Evolutionary conservation across 2,797 vertebrate species (phyloP).

Genomic region (Rhabdophis nuchalis): DNA sequence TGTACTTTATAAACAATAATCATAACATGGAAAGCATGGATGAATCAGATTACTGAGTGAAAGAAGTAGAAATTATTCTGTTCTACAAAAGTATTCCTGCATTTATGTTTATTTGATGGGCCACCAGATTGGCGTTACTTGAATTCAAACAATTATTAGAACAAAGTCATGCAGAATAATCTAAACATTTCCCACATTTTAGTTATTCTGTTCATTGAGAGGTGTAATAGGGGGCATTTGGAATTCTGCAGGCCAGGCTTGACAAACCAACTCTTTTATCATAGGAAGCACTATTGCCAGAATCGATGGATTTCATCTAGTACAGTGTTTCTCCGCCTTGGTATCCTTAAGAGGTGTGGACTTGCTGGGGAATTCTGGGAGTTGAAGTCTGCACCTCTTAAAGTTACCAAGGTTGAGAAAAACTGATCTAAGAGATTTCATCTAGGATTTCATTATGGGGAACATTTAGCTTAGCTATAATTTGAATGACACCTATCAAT

Average conservation of each 20-base stretch:
- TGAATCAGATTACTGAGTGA: neutral
- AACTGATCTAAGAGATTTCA: neutral
- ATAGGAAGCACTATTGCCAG: neutral
- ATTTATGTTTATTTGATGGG: neutral
- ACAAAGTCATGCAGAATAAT: neutral
- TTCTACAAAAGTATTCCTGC: neutral
- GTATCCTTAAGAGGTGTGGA: neutral
- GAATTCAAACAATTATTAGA: neutral
- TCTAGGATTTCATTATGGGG: neutral
- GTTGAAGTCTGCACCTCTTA: neutral
- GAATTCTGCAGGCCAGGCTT: neutral
- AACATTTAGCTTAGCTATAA: neutral
- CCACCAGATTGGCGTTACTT: neutral
- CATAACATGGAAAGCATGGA: neutral
- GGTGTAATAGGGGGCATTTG: neutral
- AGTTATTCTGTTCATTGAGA: neutral
- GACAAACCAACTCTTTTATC: neutral
- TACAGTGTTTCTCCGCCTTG: neutral
- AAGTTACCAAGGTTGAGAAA: neutral
- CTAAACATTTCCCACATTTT: neutral
- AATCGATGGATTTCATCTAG: neutral
- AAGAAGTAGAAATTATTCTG: neutral
- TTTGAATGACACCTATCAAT: neutral
- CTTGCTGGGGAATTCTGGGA: neutral
- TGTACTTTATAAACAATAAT: neutral